Percentiles rank a stretch among this genome's conserved stretches.
Conservation (phyloP, 2,113 vertebrate genomes). For the Ondatra zibethicus region DNA sequence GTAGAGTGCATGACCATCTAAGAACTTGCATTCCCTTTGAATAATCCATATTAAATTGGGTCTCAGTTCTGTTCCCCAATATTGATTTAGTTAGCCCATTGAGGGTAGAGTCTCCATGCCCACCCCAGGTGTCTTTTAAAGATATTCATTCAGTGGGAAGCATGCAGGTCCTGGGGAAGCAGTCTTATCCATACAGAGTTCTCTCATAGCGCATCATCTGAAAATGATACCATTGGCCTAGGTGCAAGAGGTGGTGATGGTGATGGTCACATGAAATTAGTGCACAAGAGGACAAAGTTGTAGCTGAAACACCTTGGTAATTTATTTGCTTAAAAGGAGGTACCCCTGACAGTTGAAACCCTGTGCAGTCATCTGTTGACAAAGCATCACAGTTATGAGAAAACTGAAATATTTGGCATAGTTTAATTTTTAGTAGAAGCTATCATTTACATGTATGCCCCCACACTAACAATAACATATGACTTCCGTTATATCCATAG, state of each 20-base stretch:
- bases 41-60: background rate
- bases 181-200: background rate
- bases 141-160: background rate
- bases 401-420: background rate
- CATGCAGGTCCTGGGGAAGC: background rate
- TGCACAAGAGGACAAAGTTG: no score
- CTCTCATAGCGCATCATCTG: background rate
- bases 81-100: background rate
- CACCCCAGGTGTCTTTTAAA: background rate
- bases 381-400: background rate
- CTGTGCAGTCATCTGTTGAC: background rate
- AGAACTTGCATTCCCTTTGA: background rate
- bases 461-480: background rate
- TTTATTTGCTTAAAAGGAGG: background rate
- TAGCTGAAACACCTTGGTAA: background rate
- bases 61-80: background rate
- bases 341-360: background rate
- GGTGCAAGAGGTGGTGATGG: no score
- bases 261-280: no score
- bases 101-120: background rate
- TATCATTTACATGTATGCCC: background rate
- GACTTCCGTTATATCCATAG: background rate
- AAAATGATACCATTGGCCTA: background rate
- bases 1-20: rapidly evolving
- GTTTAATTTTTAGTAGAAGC: background rate